Evolutionary conservation across 2,113 vertebrate species (phyloP), one percentile per base, ranked within the genome.

Genomic region (Cervus canadensis): DNA sequence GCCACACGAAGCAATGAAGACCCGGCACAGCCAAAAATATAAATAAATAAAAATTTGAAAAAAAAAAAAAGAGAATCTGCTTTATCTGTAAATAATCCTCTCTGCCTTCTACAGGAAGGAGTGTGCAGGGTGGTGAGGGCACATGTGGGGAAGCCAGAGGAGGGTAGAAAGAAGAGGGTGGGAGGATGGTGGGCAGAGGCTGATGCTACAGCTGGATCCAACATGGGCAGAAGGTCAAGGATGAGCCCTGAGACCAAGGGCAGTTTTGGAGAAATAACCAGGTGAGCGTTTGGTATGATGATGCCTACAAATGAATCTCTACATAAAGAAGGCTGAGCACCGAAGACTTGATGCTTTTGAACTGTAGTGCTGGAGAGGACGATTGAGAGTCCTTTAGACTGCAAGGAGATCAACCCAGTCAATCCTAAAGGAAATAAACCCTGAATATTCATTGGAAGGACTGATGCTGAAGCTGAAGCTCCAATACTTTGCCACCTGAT

Each of bases 181-280:
- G 19, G 5, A 14, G 7, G 14, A 28, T 0, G 26, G 23, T 13
- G 5, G 30, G 16, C 33, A 50, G 40, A 28, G 26, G 17, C n/a
- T 0, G 0, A 6, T 2, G 33, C 59, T 28, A 5, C 3, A 3
- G 23, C 11, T 64, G 12, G 83, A 16, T 23, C 16, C 28, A 2
- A 50, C 48, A 40, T 0, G 17, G 33, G 36, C 56, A 52, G 23
- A 17, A 33, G 50, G 59, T 62, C 48, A 85, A 40, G 79, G 8
- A 13, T 52, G 16, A 76, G n/a, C 36, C 71, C 33, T 45, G 64
- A 92, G 64, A 67, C 19, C 7, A 10, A 60, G 78, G 48, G 54
- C 48, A 21, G 33, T 40, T 83, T 30, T n/a, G 40, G 28, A 81
- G 57, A 28, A 56, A 7, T 9, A 36, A 17, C 43, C 50, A 62